phyloP scores from a whole-genome alignment of 2,888 invertebrate species.

The Lordiphosa fenestrarum region DNA sequence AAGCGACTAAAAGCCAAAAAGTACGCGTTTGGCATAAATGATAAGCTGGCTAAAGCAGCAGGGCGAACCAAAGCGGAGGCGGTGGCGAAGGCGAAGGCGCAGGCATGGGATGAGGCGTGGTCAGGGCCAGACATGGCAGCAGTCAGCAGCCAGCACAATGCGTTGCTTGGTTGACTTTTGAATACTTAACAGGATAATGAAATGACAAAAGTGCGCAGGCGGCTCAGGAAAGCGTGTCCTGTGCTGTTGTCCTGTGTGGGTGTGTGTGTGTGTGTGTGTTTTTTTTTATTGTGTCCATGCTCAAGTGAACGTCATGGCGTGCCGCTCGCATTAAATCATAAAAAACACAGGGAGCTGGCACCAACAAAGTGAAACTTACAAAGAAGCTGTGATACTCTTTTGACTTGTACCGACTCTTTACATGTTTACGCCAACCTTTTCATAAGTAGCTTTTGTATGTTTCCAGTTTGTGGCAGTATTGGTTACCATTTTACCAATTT shows the following conservation, averaged over 20 bases:
- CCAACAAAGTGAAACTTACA: neutral
- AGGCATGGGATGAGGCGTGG: conserved; percentile 16
- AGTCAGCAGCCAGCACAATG: conserved; percentile 27
- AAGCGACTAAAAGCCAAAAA: conserved; percentile 60
- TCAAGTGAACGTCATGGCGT: conserved; percentile 72
- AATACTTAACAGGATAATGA: conserved; percentile 77
- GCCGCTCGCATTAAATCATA: conserved; percentile 73
- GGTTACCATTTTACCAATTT: no score
- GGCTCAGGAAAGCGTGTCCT: conserved; percentile 49
- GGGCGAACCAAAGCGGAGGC: conserved; percentile 8
- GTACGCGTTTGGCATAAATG: conserved; percentile 72
- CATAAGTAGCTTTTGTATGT: no score
- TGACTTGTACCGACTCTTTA: no score
- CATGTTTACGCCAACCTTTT: no score
- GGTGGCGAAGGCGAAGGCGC: no score
- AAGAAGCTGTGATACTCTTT: neutral
- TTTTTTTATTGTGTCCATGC: conserved; percentile 66
- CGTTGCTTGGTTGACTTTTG: conserved; percentile 70
- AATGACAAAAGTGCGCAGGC: conserved; percentile 74
- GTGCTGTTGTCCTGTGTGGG: conserved; percentile 36
- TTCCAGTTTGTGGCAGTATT: no score
- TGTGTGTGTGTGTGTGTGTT: conserved; percentile 32
- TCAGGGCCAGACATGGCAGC: conserved; percentile 41
- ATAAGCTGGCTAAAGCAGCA: conserved; percentile 58
- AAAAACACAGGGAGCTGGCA: conserved; percentile 20